phyloP scores from a whole-genome alignment of 2,113 vertebrate genomes.

The Puntigrus tetrazona region DNA sequence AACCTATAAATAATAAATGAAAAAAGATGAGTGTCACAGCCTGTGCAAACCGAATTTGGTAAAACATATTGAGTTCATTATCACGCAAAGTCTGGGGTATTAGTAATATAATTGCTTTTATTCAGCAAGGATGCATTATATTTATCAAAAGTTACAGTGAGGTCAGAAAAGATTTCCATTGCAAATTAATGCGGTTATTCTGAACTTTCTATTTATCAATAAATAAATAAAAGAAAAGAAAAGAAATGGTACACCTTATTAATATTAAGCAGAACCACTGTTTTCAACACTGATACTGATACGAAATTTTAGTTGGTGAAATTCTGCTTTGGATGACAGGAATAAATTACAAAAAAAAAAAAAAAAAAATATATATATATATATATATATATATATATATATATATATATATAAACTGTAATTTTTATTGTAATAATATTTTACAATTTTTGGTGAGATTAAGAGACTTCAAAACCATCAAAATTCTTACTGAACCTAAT shows the following conservation, averaged over 20 bases:
- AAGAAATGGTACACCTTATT: background rate
- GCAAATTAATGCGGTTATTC: too few relatives aligned
- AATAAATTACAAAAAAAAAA: background rate
- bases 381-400: too few relatives aligned
- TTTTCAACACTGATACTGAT: background rate
- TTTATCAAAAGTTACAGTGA: background rate
- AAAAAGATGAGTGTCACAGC: conserved; percentile 51
- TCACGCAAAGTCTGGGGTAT: background rate
- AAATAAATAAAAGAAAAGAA: background rate
- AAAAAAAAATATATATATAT: too few relatives aligned
- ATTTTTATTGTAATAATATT: too few relatives aligned
- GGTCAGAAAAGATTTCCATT: background rate
- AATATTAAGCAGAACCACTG: too few relatives aligned
- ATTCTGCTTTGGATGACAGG: background rate
- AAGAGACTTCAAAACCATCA: too few relatives aligned
- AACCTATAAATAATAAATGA: conserved; percentile 55
- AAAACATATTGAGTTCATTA: background rate
- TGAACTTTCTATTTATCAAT: background rate
- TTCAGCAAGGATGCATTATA: background rate
- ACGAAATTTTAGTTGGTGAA: too few relatives aligned
- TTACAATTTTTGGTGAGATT: too few relatives aligned
- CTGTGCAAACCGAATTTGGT: background rate
- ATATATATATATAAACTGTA: too few relatives aligned
- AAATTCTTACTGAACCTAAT: too few relatives aligned
- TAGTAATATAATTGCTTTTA: background rate